These are phyloP conservation scores for Pseudococcus longispinus DNA, from an alignment of 2,888 invertebrate species.

Conservation along the genomic window DNA sequence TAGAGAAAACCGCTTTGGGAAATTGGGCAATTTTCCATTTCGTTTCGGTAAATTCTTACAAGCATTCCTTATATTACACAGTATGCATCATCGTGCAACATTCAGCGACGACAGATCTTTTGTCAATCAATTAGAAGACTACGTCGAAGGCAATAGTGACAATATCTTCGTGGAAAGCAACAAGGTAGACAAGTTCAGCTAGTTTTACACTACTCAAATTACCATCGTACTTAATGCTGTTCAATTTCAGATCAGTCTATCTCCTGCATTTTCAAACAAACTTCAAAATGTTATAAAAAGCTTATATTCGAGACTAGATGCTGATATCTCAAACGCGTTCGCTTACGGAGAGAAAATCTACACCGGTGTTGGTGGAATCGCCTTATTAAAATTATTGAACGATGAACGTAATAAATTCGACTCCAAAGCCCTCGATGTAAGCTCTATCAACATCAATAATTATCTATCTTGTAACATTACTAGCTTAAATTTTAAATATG, in stretches of 20 bases:
- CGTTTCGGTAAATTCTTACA: background rate
- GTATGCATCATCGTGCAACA: background rate
- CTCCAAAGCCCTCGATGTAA: background rate
- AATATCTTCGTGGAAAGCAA: conserved; percentile 2
- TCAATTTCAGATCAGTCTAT: background rate
- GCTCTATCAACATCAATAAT: background rate
- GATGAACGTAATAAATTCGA: conserved; percentile 3
- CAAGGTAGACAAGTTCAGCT: background rate
- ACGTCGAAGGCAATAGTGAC: conserved; percentile 1
- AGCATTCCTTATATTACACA: background rate
- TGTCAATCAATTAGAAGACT: conserved; percentile 34
- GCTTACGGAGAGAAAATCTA: conserved; percentile 66
- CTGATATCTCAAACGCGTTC: conserved; percentile 21
- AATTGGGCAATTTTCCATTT: background rate
- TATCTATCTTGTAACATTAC: background rate
- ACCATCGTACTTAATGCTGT: background rate
- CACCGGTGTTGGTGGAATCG: conserved; percentile 77
- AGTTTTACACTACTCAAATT: background rate
- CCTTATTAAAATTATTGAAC: conserved; percentile 69
- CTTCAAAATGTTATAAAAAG: background rate
- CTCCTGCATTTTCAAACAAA: background rate
- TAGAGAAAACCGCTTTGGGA: no score
- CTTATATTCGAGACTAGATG: background rate
- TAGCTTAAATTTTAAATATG: background rate
- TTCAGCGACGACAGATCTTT: conserved; percentile 30